These are phyloP conservation scores for Hyalella azteca DNA, from an alignment of 2,888 invertebrate species.

Conservation along the genomic window DNA sequence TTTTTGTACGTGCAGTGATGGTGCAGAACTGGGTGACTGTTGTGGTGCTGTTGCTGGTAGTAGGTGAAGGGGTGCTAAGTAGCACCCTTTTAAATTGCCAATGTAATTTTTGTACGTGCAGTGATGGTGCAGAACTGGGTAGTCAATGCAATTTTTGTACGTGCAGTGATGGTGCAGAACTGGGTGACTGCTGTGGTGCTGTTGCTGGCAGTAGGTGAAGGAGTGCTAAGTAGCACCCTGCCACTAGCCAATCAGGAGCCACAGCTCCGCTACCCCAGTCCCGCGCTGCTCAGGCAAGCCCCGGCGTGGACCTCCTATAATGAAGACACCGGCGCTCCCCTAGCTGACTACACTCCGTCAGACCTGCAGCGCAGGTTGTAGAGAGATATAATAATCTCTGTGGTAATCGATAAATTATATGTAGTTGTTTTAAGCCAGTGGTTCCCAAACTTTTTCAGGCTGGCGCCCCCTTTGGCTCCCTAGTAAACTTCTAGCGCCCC, in stretches of 20 bases:
- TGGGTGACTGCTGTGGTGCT: neutral
- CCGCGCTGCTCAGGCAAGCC: neutral
- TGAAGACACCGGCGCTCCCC: neutral
- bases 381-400: too few relatives aligned
- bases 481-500: too few relatives aligned
- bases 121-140: conserved; percentile 5
- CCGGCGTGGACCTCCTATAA: neutral
- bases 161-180: neutral
- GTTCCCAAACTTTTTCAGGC: too few relatives aligned
- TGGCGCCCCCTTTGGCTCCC: too few relatives aligned
- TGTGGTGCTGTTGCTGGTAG: neutral
- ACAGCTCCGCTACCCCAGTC: neutral
- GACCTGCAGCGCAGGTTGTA: neutral
- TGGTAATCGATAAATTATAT: too few relatives aligned
- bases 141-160: too few relatives aligned
- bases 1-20: too few relatives aligned
- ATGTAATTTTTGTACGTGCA: too few relatives aligned
- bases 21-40: neutral
- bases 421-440: too few relatives aligned
- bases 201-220: neutral
- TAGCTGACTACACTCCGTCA: neutral
- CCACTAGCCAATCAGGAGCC: neutral
- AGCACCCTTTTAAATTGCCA: too few relatives aligned
- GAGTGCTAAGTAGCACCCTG: neutral
- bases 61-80: neutral